Conservation (phyloP, 2,797 vertebrate species). For the Apogon hyalosoma region DNA sequence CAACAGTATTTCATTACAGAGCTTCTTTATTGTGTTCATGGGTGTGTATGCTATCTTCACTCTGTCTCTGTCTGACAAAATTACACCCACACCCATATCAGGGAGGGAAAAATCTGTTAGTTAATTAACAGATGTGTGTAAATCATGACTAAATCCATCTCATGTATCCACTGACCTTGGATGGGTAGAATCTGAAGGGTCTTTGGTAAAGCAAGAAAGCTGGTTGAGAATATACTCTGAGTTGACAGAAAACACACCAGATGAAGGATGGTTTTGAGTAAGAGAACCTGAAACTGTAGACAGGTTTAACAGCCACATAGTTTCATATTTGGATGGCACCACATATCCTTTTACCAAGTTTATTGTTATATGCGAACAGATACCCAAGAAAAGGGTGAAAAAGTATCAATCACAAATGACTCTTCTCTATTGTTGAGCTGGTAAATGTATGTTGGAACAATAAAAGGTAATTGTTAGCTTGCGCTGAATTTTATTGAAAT, state of each 20-base stretch:
- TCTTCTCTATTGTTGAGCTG: slow-evolving; percentile 8
- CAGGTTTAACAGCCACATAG: slow-evolving; percentile 16
- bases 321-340: slow-evolving; percentile 14
- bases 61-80: slow-evolving; percentile 1
- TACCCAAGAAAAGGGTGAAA: slow-evolving; percentile 2
- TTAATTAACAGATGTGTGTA: slow-evolving; percentile 19
- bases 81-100: not conserved
- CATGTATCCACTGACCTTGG: slow-evolving; percentile 17
- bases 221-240: slow-evolving; percentile 8
- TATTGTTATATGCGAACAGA: slow-evolving; percentile 29
- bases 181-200: slow-evolving; percentile 18
- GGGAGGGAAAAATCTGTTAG: not conserved
- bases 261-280: slow-evolving; percentile 7
- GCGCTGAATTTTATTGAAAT: no score
- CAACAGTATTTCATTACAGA: slow-evolving; percentile 33
- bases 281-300: slow-evolving; percentile 1
- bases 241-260: slow-evolving; percentile 6
- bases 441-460: no score
- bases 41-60: slow-evolving; percentile 11
- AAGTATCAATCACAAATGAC: slow-evolving; percentile 6
- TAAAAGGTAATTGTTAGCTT: no score
- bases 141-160: slow-evolving; percentile 20
- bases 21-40: slow-evolving; percentile 3
- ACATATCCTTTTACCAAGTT: slow-evolving; percentile 23
- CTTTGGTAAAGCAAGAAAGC: slow-evolving; percentile 8